phyloP scores from a whole-genome alignment of 1,140 invertebrate species.

The Drosophila prosaltans region DNA sequence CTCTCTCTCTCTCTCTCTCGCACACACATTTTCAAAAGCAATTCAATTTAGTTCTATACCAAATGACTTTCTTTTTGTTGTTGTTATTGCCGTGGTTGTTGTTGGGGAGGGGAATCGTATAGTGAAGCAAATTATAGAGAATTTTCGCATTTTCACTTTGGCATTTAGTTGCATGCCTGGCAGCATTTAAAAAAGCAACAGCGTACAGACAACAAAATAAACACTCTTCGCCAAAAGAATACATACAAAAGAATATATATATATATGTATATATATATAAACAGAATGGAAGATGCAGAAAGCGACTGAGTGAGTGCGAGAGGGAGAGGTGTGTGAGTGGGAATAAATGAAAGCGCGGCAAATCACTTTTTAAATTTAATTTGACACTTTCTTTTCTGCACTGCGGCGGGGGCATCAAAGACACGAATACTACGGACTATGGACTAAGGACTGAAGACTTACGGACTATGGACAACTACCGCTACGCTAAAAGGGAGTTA shows the following conservation, averaged over 20 bases:
- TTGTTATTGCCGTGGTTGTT: not conserved
- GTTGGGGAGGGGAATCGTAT: not conserved
- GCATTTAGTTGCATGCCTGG: constrained; percentile 54
- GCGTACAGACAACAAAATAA: constrained; percentile 35
- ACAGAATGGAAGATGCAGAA: not conserved
- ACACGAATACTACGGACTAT: constrained; percentile 49
- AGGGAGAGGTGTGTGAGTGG: not conserved
- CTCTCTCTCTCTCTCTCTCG: not conserved
- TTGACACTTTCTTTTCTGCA: constrained; percentile 71
- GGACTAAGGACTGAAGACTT: constrained; percentile 15
- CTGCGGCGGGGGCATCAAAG: constrained; percentile 55
- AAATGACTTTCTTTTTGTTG: constrained; percentile 12
- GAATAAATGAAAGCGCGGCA: constrained; percentile 58
- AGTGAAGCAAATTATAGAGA: constrained; percentile 36
- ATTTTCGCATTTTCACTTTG: constrained; percentile 61
- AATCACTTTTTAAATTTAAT: constrained; percentile 81
- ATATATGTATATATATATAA: constrained; percentile 10
- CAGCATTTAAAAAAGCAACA: constrained; percentile 51
- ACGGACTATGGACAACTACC: not conserved
- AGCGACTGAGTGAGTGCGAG: not conserved
- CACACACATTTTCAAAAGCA: not conserved
- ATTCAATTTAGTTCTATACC: constrained; percentile 7
- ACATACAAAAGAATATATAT: constrained; percentile 14
- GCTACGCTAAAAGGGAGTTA: too few relatives aligned
- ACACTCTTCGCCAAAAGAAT: constrained; percentile 16